These are phyloP conservation scores for Drosophila arawakana DNA, from an alignment of 1,140 invertebrate species.

Conservation along the genomic window DNA sequence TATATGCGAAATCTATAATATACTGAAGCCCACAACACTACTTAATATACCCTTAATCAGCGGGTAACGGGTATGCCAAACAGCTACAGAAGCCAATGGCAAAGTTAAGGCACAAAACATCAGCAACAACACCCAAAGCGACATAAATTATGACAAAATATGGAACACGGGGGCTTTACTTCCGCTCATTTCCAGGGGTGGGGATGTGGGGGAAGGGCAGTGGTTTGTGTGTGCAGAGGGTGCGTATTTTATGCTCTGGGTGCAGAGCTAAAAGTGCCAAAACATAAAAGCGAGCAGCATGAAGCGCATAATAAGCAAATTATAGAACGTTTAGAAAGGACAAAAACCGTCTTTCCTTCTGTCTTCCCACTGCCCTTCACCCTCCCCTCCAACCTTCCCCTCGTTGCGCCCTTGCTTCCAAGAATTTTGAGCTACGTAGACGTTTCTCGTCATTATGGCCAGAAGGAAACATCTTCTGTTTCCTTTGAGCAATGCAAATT, in stretches of 20 bases:
- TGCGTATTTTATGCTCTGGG: conserved; percentile 63
- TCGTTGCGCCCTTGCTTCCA: background rate
- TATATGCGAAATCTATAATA: no score
- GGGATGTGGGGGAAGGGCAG: no score
- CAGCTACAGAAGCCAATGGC: conserved; percentile 14
- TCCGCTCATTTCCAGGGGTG: conserved; percentile 17
- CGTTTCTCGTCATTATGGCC: conserved; percentile 45
- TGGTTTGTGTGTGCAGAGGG: conserved; percentile 38
- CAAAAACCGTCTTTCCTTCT: conserved; percentile 27
- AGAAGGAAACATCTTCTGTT: conserved; percentile 29
- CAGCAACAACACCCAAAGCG: conserved; percentile 78
- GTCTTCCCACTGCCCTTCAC: background rate
- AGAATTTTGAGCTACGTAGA: conserved; percentile 1
- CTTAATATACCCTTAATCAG: no score
- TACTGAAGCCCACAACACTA: no score
- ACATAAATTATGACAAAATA: conserved; percentile 83
- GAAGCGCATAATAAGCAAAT: conserved; percentile 79
- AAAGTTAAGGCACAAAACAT: conserved; percentile 47
- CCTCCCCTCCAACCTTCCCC: background rate
- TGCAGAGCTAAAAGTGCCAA: conserved; percentile 60
- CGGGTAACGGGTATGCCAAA: background rate
- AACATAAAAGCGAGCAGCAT: conserved; percentile 76
- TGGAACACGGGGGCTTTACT: conserved; percentile 55
- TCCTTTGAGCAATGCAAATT: conserved; percentile 58
- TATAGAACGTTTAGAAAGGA: conserved; percentile 80